phyloP scores from a whole-genome alignment of 2,797 vertebrate genomes.

The Eospalax fontanierii region DNA sequence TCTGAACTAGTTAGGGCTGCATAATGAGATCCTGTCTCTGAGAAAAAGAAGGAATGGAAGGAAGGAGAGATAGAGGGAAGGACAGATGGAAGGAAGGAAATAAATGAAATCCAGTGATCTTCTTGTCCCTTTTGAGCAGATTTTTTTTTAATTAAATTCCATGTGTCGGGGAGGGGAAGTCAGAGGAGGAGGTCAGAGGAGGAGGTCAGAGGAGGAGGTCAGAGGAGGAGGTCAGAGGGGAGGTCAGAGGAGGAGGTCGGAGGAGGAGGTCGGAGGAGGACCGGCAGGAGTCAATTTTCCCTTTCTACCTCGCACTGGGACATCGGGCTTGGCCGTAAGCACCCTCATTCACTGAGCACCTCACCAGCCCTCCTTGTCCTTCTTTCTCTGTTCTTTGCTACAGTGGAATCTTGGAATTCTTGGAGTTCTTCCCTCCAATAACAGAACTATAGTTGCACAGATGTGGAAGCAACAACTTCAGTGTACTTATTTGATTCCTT shows the following conservation, averaged over 20 bases:
- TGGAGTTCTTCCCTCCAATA: neutral
- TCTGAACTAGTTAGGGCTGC: neutral
- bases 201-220: too few relatives aligned
- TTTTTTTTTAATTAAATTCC: too few relatives aligned
- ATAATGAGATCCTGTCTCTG: neutral
- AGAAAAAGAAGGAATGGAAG: neutral
- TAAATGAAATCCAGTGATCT: neutral
- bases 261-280: neutral
- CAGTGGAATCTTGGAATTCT: neutral
- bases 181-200: neutral
- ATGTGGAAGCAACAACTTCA: neutral
- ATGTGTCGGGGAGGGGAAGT: too few relatives aligned
- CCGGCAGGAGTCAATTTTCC: neutral
- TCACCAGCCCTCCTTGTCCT: neutral
- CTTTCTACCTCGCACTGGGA: neutral
- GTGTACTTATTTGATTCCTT: neutral
- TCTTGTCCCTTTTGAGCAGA: neutral
- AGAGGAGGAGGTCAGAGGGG: too few relatives aligned
- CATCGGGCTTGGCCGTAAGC: neutral
- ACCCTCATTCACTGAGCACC: neutral
- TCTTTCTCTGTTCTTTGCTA: slow-evolving; percentile 5
- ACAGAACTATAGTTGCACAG: neutral
- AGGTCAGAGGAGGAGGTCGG: too few relatives aligned
- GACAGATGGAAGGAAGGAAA: neutral
- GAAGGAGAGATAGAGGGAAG: neutral